Conservation (phyloP, 1,140 invertebrate species). For the Globodera ellingtonae region DNA sequence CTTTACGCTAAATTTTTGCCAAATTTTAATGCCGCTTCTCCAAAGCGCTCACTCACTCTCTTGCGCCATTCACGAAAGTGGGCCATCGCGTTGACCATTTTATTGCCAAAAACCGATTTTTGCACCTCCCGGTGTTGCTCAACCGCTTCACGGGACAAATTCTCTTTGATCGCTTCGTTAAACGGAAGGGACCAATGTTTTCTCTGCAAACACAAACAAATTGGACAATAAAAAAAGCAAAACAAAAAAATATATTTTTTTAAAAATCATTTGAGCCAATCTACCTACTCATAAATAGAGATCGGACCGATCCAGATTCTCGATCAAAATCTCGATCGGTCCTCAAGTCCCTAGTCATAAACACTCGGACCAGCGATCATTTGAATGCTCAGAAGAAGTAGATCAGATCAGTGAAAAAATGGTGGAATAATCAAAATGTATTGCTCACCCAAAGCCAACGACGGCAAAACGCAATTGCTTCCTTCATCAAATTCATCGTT, state of each 20-base stretch:
- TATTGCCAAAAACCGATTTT: background rate
- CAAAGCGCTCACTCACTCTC: constrained; percentile 10
- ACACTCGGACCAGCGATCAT: too few relatives aligned
- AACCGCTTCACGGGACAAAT: constrained; percentile 12
- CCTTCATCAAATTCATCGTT: constrained; percentile 28
- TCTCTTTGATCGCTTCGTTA: constrained; percentile 34
- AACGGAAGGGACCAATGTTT: constrained; percentile 25
- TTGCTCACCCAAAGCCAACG: constrained; percentile 37
- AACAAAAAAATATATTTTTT: background rate
- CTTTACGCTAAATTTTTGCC: too few relatives aligned
- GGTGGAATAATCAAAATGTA: too few relatives aligned
- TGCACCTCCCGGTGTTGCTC: background rate
- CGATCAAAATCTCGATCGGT: too few relatives aligned
- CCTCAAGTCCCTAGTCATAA: too few relatives aligned
- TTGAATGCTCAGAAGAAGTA: too few relatives aligned
- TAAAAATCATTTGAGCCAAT: background rate
- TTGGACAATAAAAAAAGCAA: too few relatives aligned
- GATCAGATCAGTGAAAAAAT: too few relatives aligned
- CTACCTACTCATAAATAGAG: too few relatives aligned
- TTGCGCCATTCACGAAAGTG: constrained; percentile 30
- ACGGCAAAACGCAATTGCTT: constrained; percentile 35
- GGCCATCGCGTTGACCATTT: constrained; percentile 11
- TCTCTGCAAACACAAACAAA: background rate
- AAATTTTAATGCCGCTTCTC: too few relatives aligned
- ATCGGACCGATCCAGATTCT: too few relatives aligned